Base-by-base conservation (phyloP, 2,113 vertebrate species). In the Mirza zaza region DNA sequence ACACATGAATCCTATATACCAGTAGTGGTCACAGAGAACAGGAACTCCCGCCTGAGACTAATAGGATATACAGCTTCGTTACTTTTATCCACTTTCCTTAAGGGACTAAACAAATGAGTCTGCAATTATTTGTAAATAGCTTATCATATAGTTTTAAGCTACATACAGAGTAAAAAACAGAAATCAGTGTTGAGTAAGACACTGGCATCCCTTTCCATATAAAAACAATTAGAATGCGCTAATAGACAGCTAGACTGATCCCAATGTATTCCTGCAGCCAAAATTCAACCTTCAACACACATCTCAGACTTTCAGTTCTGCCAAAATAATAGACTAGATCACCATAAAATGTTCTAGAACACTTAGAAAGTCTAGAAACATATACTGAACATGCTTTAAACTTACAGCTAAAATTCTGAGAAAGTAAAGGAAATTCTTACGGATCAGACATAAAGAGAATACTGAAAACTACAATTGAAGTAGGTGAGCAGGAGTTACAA, bases 241-340 rank as follows among this genome's bases (percentile, higher is more conserved):
- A 77, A 18, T 61, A 92, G 34, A 48, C 13, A 93, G 32, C 21
- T 59, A 45, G 9, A 11, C 27, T 34, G 27, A 82, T 55, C 39
- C 82, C 34, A 90, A 73, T 77, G 67, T 82, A 90, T 82, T 65
- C 23, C 25, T 85, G 21, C 11, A 48, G n/a, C n/a, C 71, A 85
- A 90, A 92, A 70, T 12, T 71, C 59, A 73, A 20, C 29, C 81
- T 87, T 92, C 13, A 52, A 63, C 32, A 23, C 25, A 42, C 45
- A 76, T 68, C 36, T 63, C 29, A 85, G n/a, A 84, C 36, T 86
- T 82, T 13, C 5, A 59, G 5, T 77, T 82, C 48, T 80, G 34
- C 67, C 67, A 57, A 88, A 91, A 87, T 93, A 87, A 81, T 80
- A 93, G 32, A n/a, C 48, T 59, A 86, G 14, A 57, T 80, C 94